These are phyloP conservation scores for Pheosia gnoma DNA, from an alignment of 2,888 invertebrate genomes.

Conservation along the genomic window DNA sequence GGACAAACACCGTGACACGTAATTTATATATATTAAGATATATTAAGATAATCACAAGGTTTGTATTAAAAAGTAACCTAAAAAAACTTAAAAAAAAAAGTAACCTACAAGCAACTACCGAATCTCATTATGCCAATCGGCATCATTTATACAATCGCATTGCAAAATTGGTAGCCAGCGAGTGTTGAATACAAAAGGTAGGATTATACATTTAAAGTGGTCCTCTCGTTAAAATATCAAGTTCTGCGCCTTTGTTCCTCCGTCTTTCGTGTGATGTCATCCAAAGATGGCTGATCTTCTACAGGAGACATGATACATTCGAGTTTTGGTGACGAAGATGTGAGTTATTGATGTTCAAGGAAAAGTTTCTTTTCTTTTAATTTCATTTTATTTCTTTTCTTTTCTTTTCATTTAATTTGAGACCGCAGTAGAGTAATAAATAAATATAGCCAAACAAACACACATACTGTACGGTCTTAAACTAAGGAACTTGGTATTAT, in stretches of 20 bases:
- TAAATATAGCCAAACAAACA: no score
- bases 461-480: no score
- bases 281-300: constrained; percentile 3
- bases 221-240: constrained; percentile 75
- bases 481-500: no score
- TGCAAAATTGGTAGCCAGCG: constrained; percentile 62
- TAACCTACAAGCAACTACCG: not conserved
- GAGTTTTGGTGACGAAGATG: not conserved
- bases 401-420: no score
- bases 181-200: constrained; percentile 77
- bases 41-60: no score
- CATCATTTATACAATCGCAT: constrained; percentile 50
- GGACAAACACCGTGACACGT: no score
- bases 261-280: constrained; percentile 40
- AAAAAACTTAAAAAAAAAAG: no score
- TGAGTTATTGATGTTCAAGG: not conserved
- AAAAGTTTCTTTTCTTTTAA: no score
- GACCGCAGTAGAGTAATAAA: no score
- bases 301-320: not conserved
- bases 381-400: no score
- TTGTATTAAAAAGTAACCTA: no score
- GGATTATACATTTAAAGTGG: constrained; percentile 79
- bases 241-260: constrained; percentile 51
- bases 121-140: constrained; percentile 17
- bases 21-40: no score